Evolutionary conservation across 2,797 vertebrate genomes (phyloP).

Genomic region (Melanotaenia boesemani): DNA sequence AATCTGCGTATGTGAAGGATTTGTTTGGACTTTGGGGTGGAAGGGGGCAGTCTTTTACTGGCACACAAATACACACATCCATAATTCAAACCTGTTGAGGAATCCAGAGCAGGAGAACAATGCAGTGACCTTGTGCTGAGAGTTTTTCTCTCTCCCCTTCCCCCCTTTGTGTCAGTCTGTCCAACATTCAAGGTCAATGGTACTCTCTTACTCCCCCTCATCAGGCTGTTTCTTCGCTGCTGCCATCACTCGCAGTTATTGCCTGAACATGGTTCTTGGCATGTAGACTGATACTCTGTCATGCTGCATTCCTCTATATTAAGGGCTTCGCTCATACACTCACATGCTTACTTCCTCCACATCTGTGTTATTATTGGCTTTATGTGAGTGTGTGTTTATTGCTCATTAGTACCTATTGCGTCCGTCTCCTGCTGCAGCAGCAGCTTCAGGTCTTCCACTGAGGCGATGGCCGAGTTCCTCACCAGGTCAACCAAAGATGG

Average conservation of each 20-base stretch:
- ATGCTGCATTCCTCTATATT: conserved; percentile 59
- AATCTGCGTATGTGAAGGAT: conserved; percentile 9
- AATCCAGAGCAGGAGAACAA: conserved; percentile 69
- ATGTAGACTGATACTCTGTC: conserved; percentile 33
- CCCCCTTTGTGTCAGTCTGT: conserved; percentile 34
- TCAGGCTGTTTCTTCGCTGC: conserved; percentile 39
- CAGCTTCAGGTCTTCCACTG: conserved; percentile 90
- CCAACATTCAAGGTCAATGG: conserved; percentile 61
- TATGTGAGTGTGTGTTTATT: conserved; percentile 19
- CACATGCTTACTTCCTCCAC: conserved; percentile 53
- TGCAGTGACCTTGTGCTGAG: conserved; percentile 63
- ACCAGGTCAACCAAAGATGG: conserved; percentile 91
- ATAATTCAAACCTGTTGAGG: conserved; percentile 58
- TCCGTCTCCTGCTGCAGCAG: conserved; percentile 87
- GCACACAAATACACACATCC: conserved; percentile 41
- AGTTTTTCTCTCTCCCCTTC: conserved; percentile 21
- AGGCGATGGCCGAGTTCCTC: conserved; percentile 87
- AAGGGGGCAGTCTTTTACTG: conserved; percentile 2
- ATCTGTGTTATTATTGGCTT: conserved; percentile 39
- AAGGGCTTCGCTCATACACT: conserved; percentile 48
- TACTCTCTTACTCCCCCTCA: conserved; percentile 36
- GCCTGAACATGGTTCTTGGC: conserved; percentile 44
- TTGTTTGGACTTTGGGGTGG: conserved; percentile 37
- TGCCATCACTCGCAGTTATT: conserved; percentile 60
- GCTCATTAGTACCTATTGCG: conserved; percentile 88